Percentiles rank a stretch among this genome's conserved stretches.
phyloP scores from a whole-genome alignment of 2,888 invertebrate genomes.

The Strigamia maritima region DNA sequence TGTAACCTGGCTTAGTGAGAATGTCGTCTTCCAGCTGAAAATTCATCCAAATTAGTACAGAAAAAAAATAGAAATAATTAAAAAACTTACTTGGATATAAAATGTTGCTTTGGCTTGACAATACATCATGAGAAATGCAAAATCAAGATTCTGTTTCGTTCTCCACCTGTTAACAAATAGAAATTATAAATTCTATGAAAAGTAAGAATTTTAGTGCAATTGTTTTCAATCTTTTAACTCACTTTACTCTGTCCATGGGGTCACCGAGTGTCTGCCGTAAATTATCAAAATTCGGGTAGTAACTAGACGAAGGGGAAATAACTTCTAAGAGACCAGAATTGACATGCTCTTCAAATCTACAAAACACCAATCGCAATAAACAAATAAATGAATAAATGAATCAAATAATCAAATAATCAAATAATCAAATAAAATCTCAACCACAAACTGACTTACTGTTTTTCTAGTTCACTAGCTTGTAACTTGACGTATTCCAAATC shows the following conservation, averaged over 20 bases:
- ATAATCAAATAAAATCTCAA: background rate
- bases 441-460: slow-evolving; percentile 61
- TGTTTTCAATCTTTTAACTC: slow-evolving; percentile 43
- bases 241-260: slow-evolving; percentile 66
- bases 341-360: slow-evolving; percentile 70
- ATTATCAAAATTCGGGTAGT: slow-evolving; percentile 80
- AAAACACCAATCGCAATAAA: slow-evolving; percentile 37
- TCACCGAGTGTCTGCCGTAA: slow-evolving; percentile 79
- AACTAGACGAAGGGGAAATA: slow-evolving; percentile 75
- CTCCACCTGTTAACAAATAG: slow-evolving; percentile 74
- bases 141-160: slow-evolving; percentile 92
- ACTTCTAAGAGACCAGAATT: slow-evolving; percentile 82
- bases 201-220: too few relatives aligned
- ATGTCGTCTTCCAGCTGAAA: slow-evolving; percentile 89
- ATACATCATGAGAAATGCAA: slow-evolving; percentile 90
- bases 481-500: slow-evolving; percentile 71
- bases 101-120: slow-evolving; percentile 81
- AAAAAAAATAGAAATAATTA: too few relatives aligned
- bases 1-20: slow-evolving; percentile 73
- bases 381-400: background rate
- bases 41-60: background rate
- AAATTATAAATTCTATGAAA: too few relatives aligned
- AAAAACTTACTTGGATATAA: slow-evolving; percentile 62
- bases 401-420: background rate
- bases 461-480: slow-evolving; percentile 71